These are phyloP conservation scores for Drosophila pruinosa DNA, from an alignment of 1,140 invertebrate genomes.

Conservation along the genomic window DNA sequence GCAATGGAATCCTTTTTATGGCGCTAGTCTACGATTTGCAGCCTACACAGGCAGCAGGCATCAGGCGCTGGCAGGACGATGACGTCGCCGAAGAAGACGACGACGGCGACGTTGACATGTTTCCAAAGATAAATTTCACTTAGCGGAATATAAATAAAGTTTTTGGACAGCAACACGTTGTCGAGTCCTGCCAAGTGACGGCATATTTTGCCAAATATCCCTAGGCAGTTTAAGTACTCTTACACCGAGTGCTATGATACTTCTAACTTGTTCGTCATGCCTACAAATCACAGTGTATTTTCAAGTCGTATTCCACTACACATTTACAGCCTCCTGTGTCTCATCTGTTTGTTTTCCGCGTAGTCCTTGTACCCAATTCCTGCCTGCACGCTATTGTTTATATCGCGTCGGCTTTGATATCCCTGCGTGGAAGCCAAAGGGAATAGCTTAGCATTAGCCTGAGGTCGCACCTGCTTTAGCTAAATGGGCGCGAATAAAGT, in stretches of 20 bases:
- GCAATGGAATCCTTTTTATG: slow-evolving; percentile 46
- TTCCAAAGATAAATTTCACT: slow-evolving; percentile 77
- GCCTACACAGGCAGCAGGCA: slow-evolving; percentile 9
- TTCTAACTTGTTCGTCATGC: not conserved
- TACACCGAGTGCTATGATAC: not conserved
- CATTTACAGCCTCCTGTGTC: not conserved
- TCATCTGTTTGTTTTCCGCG: slow-evolving; percentile 13
- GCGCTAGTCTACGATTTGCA: slow-evolving; percentile 9
- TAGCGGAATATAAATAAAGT: slow-evolving; percentile 77
- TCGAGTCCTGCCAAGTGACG: slow-evolving; percentile 41
- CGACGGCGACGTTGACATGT: slow-evolving; percentile 64
- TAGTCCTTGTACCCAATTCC: slow-evolving; percentile 21
- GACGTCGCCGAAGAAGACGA: not conserved
- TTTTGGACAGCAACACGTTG: slow-evolving; percentile 61
- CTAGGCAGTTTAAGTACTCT: slow-evolving; percentile 21
- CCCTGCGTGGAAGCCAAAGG: slow-evolving; percentile 31
- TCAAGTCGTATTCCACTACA: not conserved
- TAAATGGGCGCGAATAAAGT: slow-evolving; percentile 18
- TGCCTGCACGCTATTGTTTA: slow-evolving; percentile 32
- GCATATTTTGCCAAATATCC: slow-evolving; percentile 53
- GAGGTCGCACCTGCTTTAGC: slow-evolving; percentile 25
- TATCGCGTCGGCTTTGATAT: slow-evolving; percentile 56
- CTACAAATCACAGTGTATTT: not conserved
- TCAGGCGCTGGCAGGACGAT: slow-evolving; percentile 2
- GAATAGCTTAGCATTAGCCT: slow-evolving; percentile 34